A percentile compares a stretch with the other conserved stretches of the same genome.
Conservation (phyloP, 2,113 vertebrate genomes). For the Actinemys pallida region DNA sequence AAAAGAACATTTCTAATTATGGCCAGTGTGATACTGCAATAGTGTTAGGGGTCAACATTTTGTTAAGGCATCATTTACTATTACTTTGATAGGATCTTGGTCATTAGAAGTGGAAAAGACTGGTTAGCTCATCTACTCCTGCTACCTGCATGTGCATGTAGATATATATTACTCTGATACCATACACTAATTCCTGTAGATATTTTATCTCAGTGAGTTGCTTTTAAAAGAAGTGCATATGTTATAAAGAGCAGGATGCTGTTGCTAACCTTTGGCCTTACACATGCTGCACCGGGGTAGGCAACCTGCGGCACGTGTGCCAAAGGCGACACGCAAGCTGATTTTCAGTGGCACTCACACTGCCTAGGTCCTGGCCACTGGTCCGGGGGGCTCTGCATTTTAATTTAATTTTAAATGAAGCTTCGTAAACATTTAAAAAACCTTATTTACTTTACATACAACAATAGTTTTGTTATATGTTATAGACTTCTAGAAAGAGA, state of each 20-base stretch:
- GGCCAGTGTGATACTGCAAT: neutral
- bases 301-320: too few relatives aligned
- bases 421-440: too few relatives aligned
- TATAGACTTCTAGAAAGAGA: too few relatives aligned
- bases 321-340: too few relatives aligned
- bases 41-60: neutral
- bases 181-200: neutral
- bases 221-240: conserved; percentile 44
- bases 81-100: neutral
- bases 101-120: neutral
- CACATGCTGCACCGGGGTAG: neutral
- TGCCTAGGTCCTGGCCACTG: too few relatives aligned
- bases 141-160: neutral
- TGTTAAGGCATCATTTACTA: neutral
- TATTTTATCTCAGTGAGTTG: conserved; percentile 18
- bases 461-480: too few relatives aligned
- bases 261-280: conserved; percentile 22
- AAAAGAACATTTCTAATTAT: neutral
- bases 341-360: too few relatives aligned
- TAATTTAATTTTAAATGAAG: too few relatives aligned
- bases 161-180: neutral
- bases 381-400: too few relatives aligned
- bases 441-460: too few relatives aligned
- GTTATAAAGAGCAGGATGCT: conserved; percentile 18
- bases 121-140: neutral